These are phyloP conservation scores for Poeciliopsis paucimaculata DNA, from an alignment of 2,797 vertebrate species.

Conservation along the genomic window DNA sequence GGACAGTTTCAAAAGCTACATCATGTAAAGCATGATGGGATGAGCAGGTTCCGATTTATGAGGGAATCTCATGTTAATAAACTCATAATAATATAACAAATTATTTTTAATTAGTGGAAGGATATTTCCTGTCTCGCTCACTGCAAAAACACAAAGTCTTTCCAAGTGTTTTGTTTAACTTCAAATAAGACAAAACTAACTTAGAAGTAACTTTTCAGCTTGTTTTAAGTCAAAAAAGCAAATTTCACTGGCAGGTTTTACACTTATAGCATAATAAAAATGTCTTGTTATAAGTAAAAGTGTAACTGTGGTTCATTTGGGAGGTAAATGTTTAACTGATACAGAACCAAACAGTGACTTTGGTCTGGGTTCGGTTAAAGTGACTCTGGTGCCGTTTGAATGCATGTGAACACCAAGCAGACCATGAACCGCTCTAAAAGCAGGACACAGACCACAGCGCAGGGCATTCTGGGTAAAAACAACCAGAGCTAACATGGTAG, in stretches of 20 bases:
- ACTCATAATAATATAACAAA: not conserved
- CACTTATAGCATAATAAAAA: too few relatives aligned
- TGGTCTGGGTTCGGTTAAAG: not conserved
- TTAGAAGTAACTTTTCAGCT: not conserved
- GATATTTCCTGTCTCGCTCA: not conserved
- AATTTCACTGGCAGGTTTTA: too few relatives aligned
- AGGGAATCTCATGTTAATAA: not conserved
- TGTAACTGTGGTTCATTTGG: too few relatives aligned
- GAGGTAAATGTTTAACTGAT: not conserved
- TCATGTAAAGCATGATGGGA: not conserved
- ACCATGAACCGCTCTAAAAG: not conserved
- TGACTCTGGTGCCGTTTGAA: not conserved
- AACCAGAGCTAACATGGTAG: not conserved
- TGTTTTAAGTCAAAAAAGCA: too few relatives aligned
- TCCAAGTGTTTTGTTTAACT: not conserved
- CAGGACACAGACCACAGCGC: not conserved
- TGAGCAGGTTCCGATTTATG: not conserved
- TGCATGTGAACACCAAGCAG: not conserved
- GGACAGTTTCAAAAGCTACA: not conserved
- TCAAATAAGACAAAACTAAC: not conserved
- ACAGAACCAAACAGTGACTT: not conserved
- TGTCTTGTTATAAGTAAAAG: too few relatives aligned
- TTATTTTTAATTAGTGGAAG: not conserved
- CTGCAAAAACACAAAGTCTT: not conserved
- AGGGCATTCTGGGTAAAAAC: not conserved